Base-by-base conservation (phyloP, 2,113 vertebrate genomes). In the Chaenogobius annularis region DNA sequence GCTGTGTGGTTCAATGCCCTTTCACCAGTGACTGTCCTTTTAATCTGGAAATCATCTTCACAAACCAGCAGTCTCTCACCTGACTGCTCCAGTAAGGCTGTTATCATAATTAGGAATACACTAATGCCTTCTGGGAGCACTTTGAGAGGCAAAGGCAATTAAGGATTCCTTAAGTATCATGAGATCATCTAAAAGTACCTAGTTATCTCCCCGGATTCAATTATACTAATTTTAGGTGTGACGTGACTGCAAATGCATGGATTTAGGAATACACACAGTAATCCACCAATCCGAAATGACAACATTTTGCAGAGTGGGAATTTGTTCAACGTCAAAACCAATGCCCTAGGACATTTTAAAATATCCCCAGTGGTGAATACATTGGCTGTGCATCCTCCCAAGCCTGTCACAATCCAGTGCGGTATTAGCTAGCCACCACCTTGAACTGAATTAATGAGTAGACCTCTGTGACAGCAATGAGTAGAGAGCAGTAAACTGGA, bases 381-480 rank as follows among this genome's bases (percentile, higher is more conserved):
- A 64, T 52, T 17, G 71, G 50, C 48, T 44, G 68, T 66, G 47
- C 80, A 58, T 46, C 23, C 15, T 80, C 64, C 64, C 69, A 40
- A 10, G 9, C 50, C 76, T 4, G 64, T 81, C 76, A 70, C 72
- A 69, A 37, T 72, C 66, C 44, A 48, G 15, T 48, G 64, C 10
- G 55, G 69, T 40, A 75, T 77, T 43, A 0, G n/a, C 46, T 76
- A 58, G 9, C 61, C 54, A 79, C 74, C 68, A 74, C 68, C 79
- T 87, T 73, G 78, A 85, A 79, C 77, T 12, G 65, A 88, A 86
- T 83, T 83, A 86, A 90, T 80, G 77, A 85, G 80, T 48, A 78
- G 72, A 62, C 81, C 70, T 73, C 81, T 84, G 82, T 43, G 78
- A 72, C 71, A 66, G 81, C n/a, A 22, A 86, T 50, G 77, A 80